Conservation (phyloP, 2,113 vertebrate genomes). For the Cochlearius cochlearius region DNA sequence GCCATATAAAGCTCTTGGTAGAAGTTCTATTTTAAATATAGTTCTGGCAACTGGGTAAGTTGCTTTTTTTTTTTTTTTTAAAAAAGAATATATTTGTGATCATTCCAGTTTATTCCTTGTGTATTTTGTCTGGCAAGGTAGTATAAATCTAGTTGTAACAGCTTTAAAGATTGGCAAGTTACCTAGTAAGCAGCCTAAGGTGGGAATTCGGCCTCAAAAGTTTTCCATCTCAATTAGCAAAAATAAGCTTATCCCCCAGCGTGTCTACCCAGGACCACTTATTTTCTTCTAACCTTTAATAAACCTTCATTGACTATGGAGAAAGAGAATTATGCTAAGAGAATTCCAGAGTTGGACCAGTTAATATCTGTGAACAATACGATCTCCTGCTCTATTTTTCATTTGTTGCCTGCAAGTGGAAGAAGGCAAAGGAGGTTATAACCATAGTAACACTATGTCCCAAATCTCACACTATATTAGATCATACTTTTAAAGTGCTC, state of each 20-base stretch:
- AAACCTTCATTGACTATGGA: slow-evolving; percentile 8
- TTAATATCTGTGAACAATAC: background rate
- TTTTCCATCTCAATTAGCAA: slow-evolving; percentile 58
- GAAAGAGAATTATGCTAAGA: slow-evolving; percentile 9
- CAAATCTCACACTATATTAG: background rate
- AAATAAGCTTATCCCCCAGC: slow-evolving; percentile 37
- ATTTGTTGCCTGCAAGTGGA: background rate
- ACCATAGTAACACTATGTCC: background rate
- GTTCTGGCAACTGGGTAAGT: slow-evolving; percentile 32
- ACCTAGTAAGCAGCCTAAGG: slow-evolving; percentile 59
- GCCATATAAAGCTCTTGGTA: background rate
- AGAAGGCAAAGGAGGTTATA: slow-evolving; percentile 2
- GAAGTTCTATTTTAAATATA: slow-evolving; percentile 58
- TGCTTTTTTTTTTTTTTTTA: slow-evolving; percentile 41
- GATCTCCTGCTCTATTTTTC: background rate
- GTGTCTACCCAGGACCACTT: slow-evolving; percentile 34
- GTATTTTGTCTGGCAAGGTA: slow-evolving; percentile 67
- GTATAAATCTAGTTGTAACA: slow-evolving; percentile 63
- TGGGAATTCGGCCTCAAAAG: slow-evolving; percentile 52
- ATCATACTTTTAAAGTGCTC: background rate
- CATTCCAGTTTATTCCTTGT: slow-evolving; percentile 69
- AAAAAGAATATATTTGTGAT: slow-evolving; percentile 55
- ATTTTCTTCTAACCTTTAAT: slow-evolving; percentile 46
- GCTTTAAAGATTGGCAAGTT: slow-evolving; percentile 64
- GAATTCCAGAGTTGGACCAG: background rate